Evolutionary conservation across 1,140 invertebrate genomes (phyloP).

Genomic region (Riptortus pedestris): DNA sequence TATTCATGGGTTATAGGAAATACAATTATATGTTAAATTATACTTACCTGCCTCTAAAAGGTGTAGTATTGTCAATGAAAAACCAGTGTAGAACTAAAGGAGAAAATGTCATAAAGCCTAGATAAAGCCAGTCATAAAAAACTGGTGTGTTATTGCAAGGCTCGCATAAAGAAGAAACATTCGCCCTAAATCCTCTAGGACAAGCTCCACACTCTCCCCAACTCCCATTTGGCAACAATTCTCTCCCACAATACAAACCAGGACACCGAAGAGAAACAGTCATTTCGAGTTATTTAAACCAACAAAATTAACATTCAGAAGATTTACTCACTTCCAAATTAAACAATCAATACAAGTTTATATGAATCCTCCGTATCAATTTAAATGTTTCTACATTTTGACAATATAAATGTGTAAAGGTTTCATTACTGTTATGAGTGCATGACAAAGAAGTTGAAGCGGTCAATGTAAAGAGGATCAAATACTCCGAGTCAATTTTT

Average conservation of each 20-base stretch:
- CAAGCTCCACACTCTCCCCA: slow-evolving; percentile 77
- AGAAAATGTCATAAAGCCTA: slow-evolving; percentile 83
- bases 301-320: no score
- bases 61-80: slow-evolving; percentile 70
- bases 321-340: no score
- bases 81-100: slow-evolving; percentile 81
- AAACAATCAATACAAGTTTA: no score
- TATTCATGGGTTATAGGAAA: not conserved
- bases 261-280: no score
- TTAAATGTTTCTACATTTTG: no score
- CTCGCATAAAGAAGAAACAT: slow-evolving; percentile 56
- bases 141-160: slow-evolving; percentile 62
- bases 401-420: no score
- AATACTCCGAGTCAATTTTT: no score
- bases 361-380: no score
- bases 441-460: no score
- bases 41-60: slow-evolving; percentile 56
- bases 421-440: no score
- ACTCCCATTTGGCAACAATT: slow-evolving; percentile 49
- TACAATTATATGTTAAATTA: not conserved
- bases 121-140: slow-evolving; percentile 89
- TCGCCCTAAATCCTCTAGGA: slow-evolving; percentile 63
- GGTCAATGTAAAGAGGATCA: no score
- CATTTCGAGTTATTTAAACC: no score
- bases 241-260: slow-evolving; percentile 75